Conservation (phyloP, 2,113 vertebrate genomes). For the Chionodraco myersi region DNA sequence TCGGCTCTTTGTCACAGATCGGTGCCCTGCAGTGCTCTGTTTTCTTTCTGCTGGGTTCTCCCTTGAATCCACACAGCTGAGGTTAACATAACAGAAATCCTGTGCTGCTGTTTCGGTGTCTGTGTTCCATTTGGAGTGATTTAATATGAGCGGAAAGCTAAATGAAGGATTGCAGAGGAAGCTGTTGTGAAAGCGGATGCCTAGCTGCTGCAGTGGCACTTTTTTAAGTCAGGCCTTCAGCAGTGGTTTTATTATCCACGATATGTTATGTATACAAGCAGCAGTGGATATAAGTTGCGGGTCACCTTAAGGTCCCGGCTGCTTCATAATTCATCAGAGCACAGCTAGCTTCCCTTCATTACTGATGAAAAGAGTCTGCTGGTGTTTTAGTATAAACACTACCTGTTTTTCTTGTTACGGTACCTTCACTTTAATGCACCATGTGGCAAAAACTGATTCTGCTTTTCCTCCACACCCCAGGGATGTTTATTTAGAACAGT, state of each 20-base stretch:
- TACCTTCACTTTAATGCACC: constrained; percentile 24
- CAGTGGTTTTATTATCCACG: constrained; percentile 47
- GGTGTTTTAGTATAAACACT: constrained; percentile 18
- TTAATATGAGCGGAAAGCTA: constrained; percentile 61
- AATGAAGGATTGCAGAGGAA: constrained; percentile 55
- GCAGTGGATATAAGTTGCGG: constrained; percentile 44
- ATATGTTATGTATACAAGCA: constrained; percentile 54
- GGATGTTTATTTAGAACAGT: constrained; percentile 20
- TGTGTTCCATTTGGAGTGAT: constrained; percentile 39
- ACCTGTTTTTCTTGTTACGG: constrained; percentile 10
- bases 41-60: not conserved
- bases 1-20: not conserved
- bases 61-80: constrained; percentile 25
- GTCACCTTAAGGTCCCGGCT: constrained; percentile 40
- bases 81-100: constrained; percentile 9
- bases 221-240: constrained; percentile 58
- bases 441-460: constrained; percentile 11
- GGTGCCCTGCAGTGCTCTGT: not conserved
- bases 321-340: constrained; percentile 49
- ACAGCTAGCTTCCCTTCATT: constrained; percentile 21
- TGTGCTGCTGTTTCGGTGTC: constrained; percentile 12
- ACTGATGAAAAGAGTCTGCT: constrained; percentile 32
- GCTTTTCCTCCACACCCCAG: not conserved
- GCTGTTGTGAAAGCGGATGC: constrained; percentile 42
- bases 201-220: constrained; percentile 49